Percentiles rank a stretch among this genome's conserved stretches.
phyloP scores from a whole-genome alignment of 2,888 invertebrate genomes.

The Craniophora ligustri region DNA sequence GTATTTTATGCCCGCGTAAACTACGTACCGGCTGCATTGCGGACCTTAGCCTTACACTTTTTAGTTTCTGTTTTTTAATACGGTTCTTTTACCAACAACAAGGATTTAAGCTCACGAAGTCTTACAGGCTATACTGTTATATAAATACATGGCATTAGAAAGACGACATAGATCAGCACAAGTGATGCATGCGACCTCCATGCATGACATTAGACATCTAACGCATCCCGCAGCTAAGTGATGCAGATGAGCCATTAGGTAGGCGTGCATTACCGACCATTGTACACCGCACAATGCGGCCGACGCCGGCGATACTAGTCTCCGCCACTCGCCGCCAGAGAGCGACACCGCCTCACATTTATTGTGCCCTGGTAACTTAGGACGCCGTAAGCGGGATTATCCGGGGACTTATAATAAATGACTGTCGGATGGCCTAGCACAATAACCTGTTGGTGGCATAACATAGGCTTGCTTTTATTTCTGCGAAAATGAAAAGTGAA shows the following conservation, averaged over 20 bases:
- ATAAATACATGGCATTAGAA: background rate
- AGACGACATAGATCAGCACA: background rate
- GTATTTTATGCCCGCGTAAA: constrained; percentile 29
- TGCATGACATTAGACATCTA: constrained; percentile 36
- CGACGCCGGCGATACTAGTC: constrained; percentile 33
- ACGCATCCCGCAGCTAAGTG: constrained; percentile 28
- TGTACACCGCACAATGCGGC: constrained; percentile 31
- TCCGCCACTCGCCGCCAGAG: constrained; percentile 34
- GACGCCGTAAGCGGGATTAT: constrained; percentile 43
- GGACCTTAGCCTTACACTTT: constrained; percentile 2
- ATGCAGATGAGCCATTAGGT: constrained; percentile 46
- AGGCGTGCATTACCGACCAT: constrained; percentile 44
- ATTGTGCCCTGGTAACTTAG: constrained; percentile 37
- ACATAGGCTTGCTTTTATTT: constrained; percentile 25
- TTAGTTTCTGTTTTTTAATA: background rate
- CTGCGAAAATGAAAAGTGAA: no score
- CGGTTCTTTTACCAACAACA: no score
- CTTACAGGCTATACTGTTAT: no score
- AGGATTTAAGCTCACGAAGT: no score
- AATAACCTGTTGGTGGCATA: constrained; percentile 25
- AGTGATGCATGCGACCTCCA: constrained; percentile 23
- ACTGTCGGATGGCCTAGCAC: constrained; percentile 13
- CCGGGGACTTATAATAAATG: constrained; percentile 23
- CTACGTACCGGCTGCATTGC: constrained; percentile 28
- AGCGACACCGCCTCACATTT: constrained; percentile 43